Evolutionary conservation across 2,797 vertebrate genomes (phyloP).

Genomic region (Malurus splendens): DNA sequence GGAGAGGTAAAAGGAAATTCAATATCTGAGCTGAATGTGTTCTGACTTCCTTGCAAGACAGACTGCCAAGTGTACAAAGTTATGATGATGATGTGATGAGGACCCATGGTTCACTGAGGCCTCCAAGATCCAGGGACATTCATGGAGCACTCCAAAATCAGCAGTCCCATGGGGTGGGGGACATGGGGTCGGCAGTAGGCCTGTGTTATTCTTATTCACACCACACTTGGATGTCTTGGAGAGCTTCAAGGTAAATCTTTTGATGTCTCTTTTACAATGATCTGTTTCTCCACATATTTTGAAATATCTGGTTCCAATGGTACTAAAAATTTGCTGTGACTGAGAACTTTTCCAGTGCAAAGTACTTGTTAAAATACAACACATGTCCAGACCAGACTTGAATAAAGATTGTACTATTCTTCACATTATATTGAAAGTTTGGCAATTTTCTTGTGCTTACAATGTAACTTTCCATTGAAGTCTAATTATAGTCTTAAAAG

Average conservation of each 20-base stretch:
- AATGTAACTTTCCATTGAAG: constrained; percentile 57
- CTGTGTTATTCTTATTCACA: neutral
- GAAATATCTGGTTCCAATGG: constrained; percentile 57
- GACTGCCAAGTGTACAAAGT: neutral
- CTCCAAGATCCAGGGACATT: neutral
- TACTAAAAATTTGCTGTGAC: constrained; percentile 52
- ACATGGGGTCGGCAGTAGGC: neutral
- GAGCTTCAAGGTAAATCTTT: constrained; percentile 27
- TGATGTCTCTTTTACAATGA: constrained; percentile 49
- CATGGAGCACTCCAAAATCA: neutral
- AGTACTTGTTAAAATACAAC: constrained; percentile 64
- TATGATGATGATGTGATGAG: constrained; percentile 11
- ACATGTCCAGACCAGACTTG: constrained; percentile 41
- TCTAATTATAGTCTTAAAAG: constrained; percentile 53
- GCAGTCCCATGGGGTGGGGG: neutral
- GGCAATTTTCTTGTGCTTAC: constrained; percentile 53
- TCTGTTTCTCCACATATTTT: constrained; percentile 50
- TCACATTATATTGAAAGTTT: constrained; percentile 44
- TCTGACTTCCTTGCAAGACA: constrained; percentile 15
- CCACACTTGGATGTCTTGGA: neutral
- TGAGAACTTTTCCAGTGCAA: constrained; percentile 61
- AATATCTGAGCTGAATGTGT: constrained; percentile 22
- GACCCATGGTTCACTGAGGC: neutral
- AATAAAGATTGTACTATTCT: constrained; percentile 45
- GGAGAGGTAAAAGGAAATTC: constrained; percentile 46